These are phyloP conservation scores for Schizopygopsis malacanthus DNA, from an alignment of 2,797 vertebrate species.

Conservation along the genomic window DNA sequence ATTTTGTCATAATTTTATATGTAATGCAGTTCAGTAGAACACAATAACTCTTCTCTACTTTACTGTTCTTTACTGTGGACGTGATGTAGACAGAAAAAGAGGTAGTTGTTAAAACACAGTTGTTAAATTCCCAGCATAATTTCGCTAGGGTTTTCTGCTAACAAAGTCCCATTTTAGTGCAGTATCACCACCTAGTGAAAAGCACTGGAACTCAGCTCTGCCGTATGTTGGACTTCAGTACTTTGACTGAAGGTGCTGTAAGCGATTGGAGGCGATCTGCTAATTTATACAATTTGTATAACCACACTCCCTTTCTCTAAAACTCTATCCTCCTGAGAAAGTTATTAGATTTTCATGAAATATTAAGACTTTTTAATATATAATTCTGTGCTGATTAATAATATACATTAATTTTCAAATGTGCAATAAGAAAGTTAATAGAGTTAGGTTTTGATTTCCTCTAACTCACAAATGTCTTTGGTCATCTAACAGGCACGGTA, in stretches of 20 bases:
- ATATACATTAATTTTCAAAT: background rate
- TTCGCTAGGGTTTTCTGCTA: background rate
- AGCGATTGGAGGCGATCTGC: background rate
- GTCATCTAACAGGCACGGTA: slow-evolving; percentile 77
- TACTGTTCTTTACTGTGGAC: background rate
- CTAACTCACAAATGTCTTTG: background rate
- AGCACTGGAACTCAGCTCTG: slow-evolving; percentile 8
- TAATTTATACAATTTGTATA: background rate
- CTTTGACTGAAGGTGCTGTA: slow-evolving; percentile 12
- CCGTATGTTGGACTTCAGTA: background rate
- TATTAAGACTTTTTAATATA: background rate
- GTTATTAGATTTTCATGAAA: slow-evolving; percentile 2
- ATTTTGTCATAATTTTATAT: background rate
- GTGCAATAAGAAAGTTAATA: background rate
- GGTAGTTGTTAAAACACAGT: background rate
- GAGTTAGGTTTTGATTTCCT: background rate
- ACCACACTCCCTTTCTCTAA: background rate
- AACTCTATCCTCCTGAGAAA: background rate
- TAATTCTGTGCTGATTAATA: background rate
- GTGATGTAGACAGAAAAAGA: slow-evolving; percentile 12
- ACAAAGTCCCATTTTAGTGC: background rate
- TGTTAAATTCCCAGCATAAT: slow-evolving; percentile 23
- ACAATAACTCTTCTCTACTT: background rate
- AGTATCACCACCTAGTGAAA: slow-evolving; percentile 60
- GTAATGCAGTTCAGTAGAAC: background rate